Percentiles rank a stretch among this genome's conserved stretches.
Evolutionary conservation across 37 sponge, comb jelly and placozoan genomes (phyloP).

Genomic region (Tethya wilhelma): DNA sequence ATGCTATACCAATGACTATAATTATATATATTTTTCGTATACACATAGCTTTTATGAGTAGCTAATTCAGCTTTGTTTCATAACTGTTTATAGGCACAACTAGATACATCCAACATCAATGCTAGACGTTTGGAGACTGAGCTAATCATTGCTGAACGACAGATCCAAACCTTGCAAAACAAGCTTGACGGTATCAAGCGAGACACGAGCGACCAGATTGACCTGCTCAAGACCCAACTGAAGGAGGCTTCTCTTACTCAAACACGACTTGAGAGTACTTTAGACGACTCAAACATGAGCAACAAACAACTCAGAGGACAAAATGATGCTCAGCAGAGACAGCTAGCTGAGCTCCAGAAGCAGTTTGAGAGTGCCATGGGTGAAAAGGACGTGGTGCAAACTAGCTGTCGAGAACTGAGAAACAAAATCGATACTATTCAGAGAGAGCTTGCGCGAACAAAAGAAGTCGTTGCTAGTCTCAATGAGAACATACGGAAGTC

Average conservation of each 20-base stretch:
- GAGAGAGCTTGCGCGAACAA: constrained; percentile 10
- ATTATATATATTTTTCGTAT: neutral
- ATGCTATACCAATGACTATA: too few species aligned
- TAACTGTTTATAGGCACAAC: constrained; percentile 21
- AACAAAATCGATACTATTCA: constrained; percentile 7
- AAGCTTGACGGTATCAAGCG: constrained; percentile 54
- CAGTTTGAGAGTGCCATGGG: constrained; percentile 24
- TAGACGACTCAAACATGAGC: constrained; percentile 27
- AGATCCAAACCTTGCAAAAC: constrained; percentile 43
- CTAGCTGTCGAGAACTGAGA: constrained; percentile 15
- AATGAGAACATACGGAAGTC: constrained; percentile 21
- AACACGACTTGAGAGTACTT: constrained; percentile 11
- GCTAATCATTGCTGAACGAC: constrained; percentile 32
- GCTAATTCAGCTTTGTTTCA: neutral
- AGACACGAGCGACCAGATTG: constrained; percentile 33
- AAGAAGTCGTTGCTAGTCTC: constrained; percentile 12
- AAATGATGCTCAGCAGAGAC: constrained; percentile 35
- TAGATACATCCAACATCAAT: constrained; percentile 41
- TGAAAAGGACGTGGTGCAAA: constrained; percentile 35
- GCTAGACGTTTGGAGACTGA: constrained; percentile 39
- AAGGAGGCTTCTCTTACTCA: constrained; percentile 14
- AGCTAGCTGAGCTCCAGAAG: constrained; percentile 24
- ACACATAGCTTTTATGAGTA: neutral
- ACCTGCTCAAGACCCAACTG: constrained; percentile 39
- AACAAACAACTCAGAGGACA: constrained; percentile 38